Evolutionary conservation across 1,140 invertebrate species (phyloP).

Genomic region (Cyrtorhinus lividipennis): DNA sequence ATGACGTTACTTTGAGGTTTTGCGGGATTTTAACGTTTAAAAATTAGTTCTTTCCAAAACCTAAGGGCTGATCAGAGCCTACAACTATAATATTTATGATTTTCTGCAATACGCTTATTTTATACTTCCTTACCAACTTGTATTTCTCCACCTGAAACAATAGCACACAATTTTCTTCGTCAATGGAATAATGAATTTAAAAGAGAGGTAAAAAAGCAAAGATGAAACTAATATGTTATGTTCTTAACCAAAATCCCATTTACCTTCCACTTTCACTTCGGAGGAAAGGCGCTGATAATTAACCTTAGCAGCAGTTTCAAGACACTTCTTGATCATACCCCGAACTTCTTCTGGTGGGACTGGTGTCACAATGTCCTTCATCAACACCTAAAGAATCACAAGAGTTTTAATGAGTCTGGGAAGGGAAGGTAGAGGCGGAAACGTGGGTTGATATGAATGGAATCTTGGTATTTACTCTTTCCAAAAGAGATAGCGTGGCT

Average conservation of each 20-base stretch:
- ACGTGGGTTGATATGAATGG: not conserved
- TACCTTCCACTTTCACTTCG: slow-evolving; percentile 96
- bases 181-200: too few relatives aligned
- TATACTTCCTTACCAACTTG: too few relatives aligned
- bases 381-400: slow-evolving; percentile 71
- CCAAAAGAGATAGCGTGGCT: slow-evolving; percentile 86
- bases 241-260: too few relatives aligned
- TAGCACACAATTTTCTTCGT: too few relatives aligned
- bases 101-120: too few relatives aligned
- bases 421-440: not conserved
- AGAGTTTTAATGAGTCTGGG: not conserved
- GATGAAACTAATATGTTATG: too few relatives aligned
- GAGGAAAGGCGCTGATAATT: slow-evolving; percentile 94
- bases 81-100: too few relatives aligned
- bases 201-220: not conserved
- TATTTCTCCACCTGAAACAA: too few relatives aligned
- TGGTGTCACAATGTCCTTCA: slow-evolving; percentile 98
- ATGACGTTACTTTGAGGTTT: too few relatives aligned
- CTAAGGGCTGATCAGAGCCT: too few relatives aligned
- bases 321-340: slow-evolving; percentile 85
- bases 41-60: too few relatives aligned
- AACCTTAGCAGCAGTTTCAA: slow-evolving; percentile 94
- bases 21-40: too few relatives aligned
- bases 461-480: slow-evolving; percentile 63
- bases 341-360: slow-evolving; percentile 93